Base-by-base conservation (phyloP, 2,113 vertebrate species). In the Lasiurus borealis region DNA sequence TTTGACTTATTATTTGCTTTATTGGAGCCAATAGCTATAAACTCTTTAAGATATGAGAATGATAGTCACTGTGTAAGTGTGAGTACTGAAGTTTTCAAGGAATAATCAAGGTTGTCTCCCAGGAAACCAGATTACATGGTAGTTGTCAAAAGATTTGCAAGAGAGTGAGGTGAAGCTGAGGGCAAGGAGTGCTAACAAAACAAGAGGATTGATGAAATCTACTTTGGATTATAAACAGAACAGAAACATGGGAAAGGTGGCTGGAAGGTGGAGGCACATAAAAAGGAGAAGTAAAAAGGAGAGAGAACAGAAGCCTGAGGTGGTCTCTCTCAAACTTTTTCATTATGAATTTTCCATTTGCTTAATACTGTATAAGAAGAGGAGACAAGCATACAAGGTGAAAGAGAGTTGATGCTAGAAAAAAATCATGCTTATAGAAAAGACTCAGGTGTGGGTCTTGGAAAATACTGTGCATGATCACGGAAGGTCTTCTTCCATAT, bases 61-160 rank as follows among this genome's bases (percentile, higher is more conserved):
- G 1, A 14, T 31, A 40, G n/a, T 78, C 29, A 40, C 50, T 71
- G 36, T 68, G 59, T 52, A 89, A 66, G 54, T 59, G 68, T 57
- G 18, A 25, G 76, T 54, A 85, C 71, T 50, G 18, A 64, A 85
- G 68, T 68, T 84, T 81, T 92, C 85, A 95, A 88, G 81, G 27
- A 96, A 71, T 75, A 84, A 90, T 76, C 66, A 95, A 87, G 57
- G 50, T 84, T 92, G 59, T 94, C 88, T 94, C 89, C 91, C 69
- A 75, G 91, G 91, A 96, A 95, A 94, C 59, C 40, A 84, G 71
- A 90, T 77, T 59, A 85, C 52, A 72, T 16, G 59, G 66, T 85
- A 46, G n/a, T 48, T 93, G 66, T 90, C 93, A 97, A 77, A 69
- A 40, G 52, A 48, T 86, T 92, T 71, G 23, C 81, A 88, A 75